Evolutionary conservation across 53 echinoderm and acorn worm genomes (phyloP).

Genomic region (Zoroaster sp.): DNA sequence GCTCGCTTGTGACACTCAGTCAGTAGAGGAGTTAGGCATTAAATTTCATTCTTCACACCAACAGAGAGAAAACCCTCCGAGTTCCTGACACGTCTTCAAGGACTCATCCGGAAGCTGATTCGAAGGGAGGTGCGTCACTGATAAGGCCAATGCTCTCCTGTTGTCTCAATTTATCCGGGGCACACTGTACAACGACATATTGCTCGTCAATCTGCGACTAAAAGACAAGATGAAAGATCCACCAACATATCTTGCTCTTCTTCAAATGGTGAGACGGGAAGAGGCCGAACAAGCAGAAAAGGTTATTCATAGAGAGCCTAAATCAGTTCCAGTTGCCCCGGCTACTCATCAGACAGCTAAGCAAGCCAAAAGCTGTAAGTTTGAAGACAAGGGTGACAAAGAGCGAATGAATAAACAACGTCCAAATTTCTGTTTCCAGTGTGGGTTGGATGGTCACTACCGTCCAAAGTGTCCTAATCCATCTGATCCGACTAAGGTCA

Average conservation of each 20-base stretch:
- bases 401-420: background rate
- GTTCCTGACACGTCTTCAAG: conserved; percentile 38
- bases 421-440: background rate
- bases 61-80: background rate
- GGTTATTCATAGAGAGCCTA: background rate
- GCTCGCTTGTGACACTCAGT: conserved; percentile 55
- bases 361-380: background rate
- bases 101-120: background rate
- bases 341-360: background rate
- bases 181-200: background rate
- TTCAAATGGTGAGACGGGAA: background rate
- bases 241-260: conserved; percentile 6
- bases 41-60: conserved; percentile 54
- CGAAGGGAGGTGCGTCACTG: conserved; percentile 26
- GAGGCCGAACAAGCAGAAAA: conserved; percentile 5
- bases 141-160: background rate
- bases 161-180: conserved; percentile 47
- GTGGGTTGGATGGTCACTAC: conserved; percentile 59
- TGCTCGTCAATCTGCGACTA: conserved; percentile 11
- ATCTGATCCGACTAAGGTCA: background rate
- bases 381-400: background rate
- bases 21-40: conserved; percentile 52
- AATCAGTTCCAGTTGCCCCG: background rate
- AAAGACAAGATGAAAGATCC: background rate
- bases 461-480: conserved; percentile 36